phyloP scores from a whole-genome alignment of 2,113 vertebrate species.

The Calonectris borealis region DNA sequence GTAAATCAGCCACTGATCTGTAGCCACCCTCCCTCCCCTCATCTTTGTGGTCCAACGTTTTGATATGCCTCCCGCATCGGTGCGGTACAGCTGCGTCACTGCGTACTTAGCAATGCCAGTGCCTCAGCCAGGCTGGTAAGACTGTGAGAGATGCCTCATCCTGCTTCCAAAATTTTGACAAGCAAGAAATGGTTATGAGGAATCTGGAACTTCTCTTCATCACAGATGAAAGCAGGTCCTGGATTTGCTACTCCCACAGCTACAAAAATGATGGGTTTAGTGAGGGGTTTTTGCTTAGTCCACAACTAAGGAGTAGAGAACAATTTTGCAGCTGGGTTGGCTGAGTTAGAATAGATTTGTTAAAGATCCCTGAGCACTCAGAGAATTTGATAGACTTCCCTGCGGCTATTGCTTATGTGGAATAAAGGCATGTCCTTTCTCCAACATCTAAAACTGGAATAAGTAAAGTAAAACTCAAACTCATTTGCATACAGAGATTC shows the following conservation, averaged over 20 bases:
- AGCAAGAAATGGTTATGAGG: not conserved
- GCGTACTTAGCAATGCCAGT: not conserved
- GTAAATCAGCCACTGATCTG: not conserved
- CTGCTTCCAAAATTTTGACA: not conserved
- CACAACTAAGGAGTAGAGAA: not conserved
- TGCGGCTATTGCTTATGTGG: not conserved
- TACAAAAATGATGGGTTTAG: not conserved
- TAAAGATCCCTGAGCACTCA: not conserved
- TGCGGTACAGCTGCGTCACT: fast-evolving
- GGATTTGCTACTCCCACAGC: not conserved
- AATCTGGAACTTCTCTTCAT: not conserved
- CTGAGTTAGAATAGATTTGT: not conserved
- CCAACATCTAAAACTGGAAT: not conserved
- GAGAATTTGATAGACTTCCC: not conserved
- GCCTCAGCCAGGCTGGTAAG: not conserved
- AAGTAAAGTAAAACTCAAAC: not conserved
- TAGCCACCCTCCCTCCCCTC: not conserved
- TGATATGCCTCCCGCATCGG: not conserved
- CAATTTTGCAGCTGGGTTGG: not conserved
- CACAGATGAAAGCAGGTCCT: not conserved
- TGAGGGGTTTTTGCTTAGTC: not conserved
- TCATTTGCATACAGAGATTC: not conserved
- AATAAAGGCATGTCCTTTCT: not conserved
- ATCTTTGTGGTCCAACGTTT: not conserved
- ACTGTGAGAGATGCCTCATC: not conserved